A percentile compares a stretch with the other conserved stretches of the same genome.
Evolutionary conservation across 2,797 vertebrate genomes (phyloP).

Genomic region (Podargus strigoides): DNA sequence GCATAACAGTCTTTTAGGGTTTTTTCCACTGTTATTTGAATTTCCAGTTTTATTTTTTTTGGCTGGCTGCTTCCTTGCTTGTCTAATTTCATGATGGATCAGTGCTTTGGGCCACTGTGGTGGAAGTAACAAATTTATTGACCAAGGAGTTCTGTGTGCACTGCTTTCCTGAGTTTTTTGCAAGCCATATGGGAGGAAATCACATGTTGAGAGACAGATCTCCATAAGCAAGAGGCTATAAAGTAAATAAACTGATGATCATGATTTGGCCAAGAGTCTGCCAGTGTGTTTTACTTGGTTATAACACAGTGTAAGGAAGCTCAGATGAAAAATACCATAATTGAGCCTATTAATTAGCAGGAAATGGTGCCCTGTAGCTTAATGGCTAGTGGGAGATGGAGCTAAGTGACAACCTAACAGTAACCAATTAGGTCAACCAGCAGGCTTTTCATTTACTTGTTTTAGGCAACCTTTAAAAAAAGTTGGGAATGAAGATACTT

Average conservation of each 20-base stretch:
- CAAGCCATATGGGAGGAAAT: background rate
- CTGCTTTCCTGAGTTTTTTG: background rate
- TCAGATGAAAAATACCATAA: background rate
- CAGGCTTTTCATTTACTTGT: background rate
- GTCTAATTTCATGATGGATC: background rate
- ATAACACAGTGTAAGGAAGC: background rate
- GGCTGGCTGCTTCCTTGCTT: background rate
- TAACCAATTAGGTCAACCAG: constrained; percentile 1
- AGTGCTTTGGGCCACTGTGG: background rate
- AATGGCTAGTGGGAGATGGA: background rate
- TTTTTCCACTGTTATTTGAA: background rate
- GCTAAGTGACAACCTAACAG: background rate
- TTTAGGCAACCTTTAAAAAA: background rate
- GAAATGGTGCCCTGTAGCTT: background rate
- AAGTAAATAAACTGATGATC: background rate
- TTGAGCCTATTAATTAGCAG: background rate
- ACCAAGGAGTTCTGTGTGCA: background rate
- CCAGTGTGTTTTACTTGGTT: background rate
- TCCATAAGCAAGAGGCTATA: background rate
- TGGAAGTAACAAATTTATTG: background rate
- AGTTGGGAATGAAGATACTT: background rate
- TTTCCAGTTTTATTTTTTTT: background rate
- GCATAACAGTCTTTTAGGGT: background rate
- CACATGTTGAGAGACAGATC: background rate
- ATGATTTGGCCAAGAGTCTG: background rate